phyloP scores from a whole-genome alignment of 2,888 invertebrate genomes.

The Lycophotia porphyrea region DNA sequence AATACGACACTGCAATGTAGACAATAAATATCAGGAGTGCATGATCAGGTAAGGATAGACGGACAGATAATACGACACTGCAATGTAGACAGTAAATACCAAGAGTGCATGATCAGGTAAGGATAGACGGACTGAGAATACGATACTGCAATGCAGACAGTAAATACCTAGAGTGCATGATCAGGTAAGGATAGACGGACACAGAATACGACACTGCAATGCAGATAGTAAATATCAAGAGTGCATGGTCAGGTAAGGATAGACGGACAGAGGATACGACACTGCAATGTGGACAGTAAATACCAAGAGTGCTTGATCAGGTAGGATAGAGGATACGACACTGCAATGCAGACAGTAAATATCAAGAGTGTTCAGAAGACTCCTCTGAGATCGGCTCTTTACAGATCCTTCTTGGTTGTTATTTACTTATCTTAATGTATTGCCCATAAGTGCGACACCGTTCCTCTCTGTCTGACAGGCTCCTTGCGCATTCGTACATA shows the following conservation, averaged over 20 bases:
- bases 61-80: not conserved
- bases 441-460: not conserved
- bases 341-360: not conserved
- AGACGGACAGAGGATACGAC: not conserved
- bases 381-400: not conserved
- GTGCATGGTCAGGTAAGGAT: slow-evolving; percentile 82
- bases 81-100: not conserved
- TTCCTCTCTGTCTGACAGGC: not conserved
- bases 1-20: not conserved
- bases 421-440: not conserved
- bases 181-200: slow-evolving; percentile 78
- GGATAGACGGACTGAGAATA: not conserved
- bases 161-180: slow-evolving; percentile 65
- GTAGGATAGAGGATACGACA: slow-evolving; percentile 70
- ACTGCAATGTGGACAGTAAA: not conserved
- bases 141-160: not conserved
- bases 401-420: not conserved
- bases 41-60: slow-evolving; percentile 82
- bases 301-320: slow-evolving; percentile 74
- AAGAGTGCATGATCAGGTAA: slow-evolving; percentile 81
- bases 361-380: not conserved
- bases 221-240: not conserved
- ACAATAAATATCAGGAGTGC: not conserved
- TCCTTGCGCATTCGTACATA: not conserved
- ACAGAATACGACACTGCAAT: not conserved